Base-by-base conservation (phyloP, 2,113 vertebrate genomes). In the Spea multiplicata region DNA sequence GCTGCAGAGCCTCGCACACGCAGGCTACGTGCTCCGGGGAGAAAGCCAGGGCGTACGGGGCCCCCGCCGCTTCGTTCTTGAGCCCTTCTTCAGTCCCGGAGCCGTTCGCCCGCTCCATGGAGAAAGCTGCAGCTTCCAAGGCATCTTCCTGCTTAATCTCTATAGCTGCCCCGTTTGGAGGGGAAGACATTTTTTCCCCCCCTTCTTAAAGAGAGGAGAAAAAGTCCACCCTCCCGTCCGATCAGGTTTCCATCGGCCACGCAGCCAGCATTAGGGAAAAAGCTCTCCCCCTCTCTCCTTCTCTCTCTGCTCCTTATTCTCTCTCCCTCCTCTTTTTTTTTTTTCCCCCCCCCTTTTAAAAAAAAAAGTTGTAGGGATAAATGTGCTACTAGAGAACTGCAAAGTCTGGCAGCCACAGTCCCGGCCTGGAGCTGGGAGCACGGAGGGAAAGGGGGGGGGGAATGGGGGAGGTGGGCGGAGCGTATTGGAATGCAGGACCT, bases 21-120 rank as follows among this genome's bases (percentile, higher is more conserved):
- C 97, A 99, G 84, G 97, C 96, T 87, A 99, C 97, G 84, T 99
- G 97, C 89, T 98, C 97, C 71, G 97, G 96, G 48, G 97, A 98
- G 90, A 99, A 98, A 84, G 95, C 94, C 87, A 98, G 92, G 86
- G 89, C 84, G 61, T 85, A 84, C 50, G 85, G 84, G 0, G 86
- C 84, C 69, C 85, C 83, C 91, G 85, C 90, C 93, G 88, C 92
- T 91, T 96, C 96, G 74, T 91, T 89, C 84, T 92, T 95, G 88
- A 96, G 92, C 90, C 92, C 91, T 73, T 95, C 93, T 65, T 83
- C 81, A 0, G 64, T 76, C 50, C 90, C 81, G 83, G 87, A 86
- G 82, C 88, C 88, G 80, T 85, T 88, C 74, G 91, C 84, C 84
- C 93, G 95, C 90, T 94, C 93, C 94, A 93, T 95, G 88, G 95